Conservation (phyloP, 2,113 vertebrate species). For the Geothlypis trichas region DNA sequence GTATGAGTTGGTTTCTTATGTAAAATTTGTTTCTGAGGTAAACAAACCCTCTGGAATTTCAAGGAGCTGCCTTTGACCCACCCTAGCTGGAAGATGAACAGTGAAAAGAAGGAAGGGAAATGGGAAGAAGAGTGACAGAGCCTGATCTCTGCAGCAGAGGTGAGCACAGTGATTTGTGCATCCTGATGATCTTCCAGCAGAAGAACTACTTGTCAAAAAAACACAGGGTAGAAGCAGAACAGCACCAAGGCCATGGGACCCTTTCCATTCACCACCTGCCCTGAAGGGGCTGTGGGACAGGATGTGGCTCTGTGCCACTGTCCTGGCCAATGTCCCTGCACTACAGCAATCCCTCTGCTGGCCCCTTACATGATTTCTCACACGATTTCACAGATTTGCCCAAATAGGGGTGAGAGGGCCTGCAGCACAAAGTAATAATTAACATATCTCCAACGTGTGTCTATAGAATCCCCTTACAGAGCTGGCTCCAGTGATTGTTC, state of each 20-base stretch:
- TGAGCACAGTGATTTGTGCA: neutral
- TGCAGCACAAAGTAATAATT: neutral
- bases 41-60: neutral
- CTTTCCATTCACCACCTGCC: no score
- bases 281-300: neutral
- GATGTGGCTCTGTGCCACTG: accelerated
- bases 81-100: neutral
- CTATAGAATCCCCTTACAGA: neutral
- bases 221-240: neutral
- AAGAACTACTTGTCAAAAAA: neutral
- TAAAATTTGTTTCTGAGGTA: neutral
- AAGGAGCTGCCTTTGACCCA: neutral
- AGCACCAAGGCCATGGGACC: neutral
- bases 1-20: neutral
- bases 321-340: neutral
- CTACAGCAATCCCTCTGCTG: neutral
- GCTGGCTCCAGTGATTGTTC: neutral
- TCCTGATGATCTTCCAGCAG: neutral
- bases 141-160: neutral
- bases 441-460: neutral
- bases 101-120: neutral
- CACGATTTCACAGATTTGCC: neutral
- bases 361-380: accelerated
- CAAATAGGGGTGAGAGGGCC: neutral
- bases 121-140: neutral